These are phyloP conservation scores for Silurus aristotelis DNA, from an alignment of 2,797 vertebrate species.

Conservation along the genomic window DNA sequence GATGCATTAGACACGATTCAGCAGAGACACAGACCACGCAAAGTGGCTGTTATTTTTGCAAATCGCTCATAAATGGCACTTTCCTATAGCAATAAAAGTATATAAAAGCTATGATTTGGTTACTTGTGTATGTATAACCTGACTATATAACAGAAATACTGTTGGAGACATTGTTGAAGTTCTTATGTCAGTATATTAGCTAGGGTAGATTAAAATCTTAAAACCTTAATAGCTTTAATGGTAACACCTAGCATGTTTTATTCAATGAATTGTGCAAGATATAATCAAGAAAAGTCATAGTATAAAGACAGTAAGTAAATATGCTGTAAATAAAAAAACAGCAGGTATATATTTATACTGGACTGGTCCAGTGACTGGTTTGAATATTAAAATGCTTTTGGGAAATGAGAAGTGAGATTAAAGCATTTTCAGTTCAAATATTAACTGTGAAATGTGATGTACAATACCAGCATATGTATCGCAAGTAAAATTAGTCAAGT, in stretches of 20 bases:
- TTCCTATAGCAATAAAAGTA: constrained; percentile 17
- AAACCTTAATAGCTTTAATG: background rate
- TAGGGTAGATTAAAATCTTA: background rate
- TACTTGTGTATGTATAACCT: background rate
- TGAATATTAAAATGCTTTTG: background rate
- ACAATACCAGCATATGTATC: background rate
- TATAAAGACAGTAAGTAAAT: background rate
- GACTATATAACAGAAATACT: background rate
- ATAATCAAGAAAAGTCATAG: background rate
- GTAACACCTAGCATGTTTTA: background rate
- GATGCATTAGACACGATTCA: constrained; percentile 51
- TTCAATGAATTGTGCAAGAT: background rate
- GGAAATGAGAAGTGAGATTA: background rate
- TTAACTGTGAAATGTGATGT: background rate
- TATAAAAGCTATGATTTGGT: constrained; percentile 21
- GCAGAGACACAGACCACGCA: constrained; percentile 26
- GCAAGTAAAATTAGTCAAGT: background rate
- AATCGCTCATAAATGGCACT: constrained; percentile 1
- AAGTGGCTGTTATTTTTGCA: constrained; percentile 18
- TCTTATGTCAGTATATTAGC: background rate
- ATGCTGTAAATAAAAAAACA: too few relatives aligned
- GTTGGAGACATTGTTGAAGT: background rate
- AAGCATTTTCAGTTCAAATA: background rate
- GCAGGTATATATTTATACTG: background rate
- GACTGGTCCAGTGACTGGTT: background rate